These are phyloP conservation scores for Drosophila arizonae DNA, from an alignment of 1,140 invertebrate genomes.

Conservation along the genomic window DNA sequence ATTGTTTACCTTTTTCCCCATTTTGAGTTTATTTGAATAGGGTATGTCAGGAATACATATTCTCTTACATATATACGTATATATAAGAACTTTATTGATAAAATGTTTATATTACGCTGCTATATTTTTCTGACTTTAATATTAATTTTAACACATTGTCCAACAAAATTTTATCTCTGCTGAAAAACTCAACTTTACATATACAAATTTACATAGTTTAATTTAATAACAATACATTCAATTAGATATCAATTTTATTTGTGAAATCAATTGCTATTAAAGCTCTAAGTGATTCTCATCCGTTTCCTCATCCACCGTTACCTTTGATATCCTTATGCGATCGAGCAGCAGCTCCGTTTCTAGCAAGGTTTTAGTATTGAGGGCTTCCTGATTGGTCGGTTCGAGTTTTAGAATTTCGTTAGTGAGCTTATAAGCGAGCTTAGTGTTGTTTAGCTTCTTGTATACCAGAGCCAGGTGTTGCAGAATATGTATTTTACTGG, in stretches of 20 bases:
- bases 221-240: not conserved
- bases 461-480: conserved; percentile 38
- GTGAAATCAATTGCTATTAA: not conserved
- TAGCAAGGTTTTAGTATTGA: conserved; percentile 28
- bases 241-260: not conserved
- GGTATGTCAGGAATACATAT: too few species aligned
- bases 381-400: conserved; percentile 34
- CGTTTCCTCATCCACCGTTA: not conserved
- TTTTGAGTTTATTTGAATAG: too few species aligned
- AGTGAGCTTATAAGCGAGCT: conserved; percentile 59
- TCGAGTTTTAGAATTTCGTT: conserved; percentile 45
- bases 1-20: too few species aligned
- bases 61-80: too few species aligned
- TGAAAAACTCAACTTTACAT: too few species aligned
- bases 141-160: too few species aligned
- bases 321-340: conserved; percentile 4
- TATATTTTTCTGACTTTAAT: too few species aligned
- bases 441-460: conserved; percentile 41
- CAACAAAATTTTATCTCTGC: too few species aligned
- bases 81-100: too few species aligned
- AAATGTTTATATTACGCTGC: too few species aligned
- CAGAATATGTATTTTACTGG: conserved; percentile 38
- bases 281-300: not conserved
- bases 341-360: conserved; percentile 34
- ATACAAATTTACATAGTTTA: too few species aligned